phyloP scores from a whole-genome alignment of 2,113 vertebrate species.

The Coregonus clupeaformis region DNA sequence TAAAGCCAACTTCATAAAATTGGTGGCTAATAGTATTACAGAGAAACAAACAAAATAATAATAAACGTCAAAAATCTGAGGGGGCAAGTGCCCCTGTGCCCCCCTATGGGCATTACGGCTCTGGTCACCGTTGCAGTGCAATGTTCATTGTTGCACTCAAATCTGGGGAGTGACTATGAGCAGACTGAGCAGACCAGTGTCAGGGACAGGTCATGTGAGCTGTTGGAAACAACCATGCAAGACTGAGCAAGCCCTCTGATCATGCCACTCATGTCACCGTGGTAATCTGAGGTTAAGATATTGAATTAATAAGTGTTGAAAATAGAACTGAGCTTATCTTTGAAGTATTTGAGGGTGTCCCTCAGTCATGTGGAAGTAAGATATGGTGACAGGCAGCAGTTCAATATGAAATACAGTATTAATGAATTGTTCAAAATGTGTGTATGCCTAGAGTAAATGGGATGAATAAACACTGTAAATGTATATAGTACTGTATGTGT shows the following conservation, averaged over 20 bases:
- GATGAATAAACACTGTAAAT: too few species aligned
- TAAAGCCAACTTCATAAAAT: too few species aligned
- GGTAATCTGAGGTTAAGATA: constrained; percentile 10
- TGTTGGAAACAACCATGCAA: constrained; percentile 39
- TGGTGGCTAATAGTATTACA: too few species aligned
- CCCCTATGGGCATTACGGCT: too few species aligned
- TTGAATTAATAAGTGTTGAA: neutral
- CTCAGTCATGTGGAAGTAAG: neutral
- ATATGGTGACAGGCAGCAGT: neutral
- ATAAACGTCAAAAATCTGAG: too few species aligned
- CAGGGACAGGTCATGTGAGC: constrained; percentile 53
- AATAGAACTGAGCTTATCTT: too few species aligned
- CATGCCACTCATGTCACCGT: neutral
- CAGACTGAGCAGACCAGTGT: constrained; percentile 34
- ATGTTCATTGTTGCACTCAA: constrained; percentile 62
- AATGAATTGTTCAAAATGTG: neutral
- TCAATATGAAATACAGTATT: neutral
- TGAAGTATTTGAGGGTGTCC: neutral
- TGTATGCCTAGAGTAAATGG: neutral
- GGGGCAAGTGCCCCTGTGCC: too few species aligned
- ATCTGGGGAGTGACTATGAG: constrained; percentile 54
- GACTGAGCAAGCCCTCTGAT: constrained; percentile 21
- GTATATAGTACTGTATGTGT: neutral
- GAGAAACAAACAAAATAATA: too few species aligned
- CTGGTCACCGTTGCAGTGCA: constrained; percentile 40